phyloP scores from a whole-genome alignment of 2,888 invertebrate species.

The Bombylius major region DNA sequence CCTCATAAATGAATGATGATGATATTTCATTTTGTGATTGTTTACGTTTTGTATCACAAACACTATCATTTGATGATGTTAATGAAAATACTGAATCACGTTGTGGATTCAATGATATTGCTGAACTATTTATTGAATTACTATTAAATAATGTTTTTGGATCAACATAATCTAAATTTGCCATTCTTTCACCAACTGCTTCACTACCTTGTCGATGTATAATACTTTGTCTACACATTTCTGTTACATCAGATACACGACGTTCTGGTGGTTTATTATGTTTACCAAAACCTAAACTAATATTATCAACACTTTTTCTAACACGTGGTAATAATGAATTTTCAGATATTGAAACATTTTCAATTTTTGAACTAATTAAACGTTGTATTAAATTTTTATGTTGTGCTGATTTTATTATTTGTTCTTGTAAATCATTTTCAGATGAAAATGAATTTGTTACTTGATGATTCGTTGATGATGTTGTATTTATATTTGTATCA shows the following conservation, averaged over 20 bases:
- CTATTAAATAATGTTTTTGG: slow-evolving; percentile 52
- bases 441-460: background rate
- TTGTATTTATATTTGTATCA: background rate
- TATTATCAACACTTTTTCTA: slow-evolving; percentile 26
- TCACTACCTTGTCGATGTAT: slow-evolving; percentile 69
- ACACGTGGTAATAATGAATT: slow-evolving; percentile 26
- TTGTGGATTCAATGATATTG: slow-evolving; percentile 22
- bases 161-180: slow-evolving; percentile 75
- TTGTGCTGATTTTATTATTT: slow-evolving; percentile 20
- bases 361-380: slow-evolving; percentile 21
- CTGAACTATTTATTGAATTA: slow-evolving; percentile 20
- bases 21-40: background rate
- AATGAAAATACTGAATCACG: slow-evolving; percentile 35
- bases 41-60: slow-evolving; percentile 24
- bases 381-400: slow-evolving; percentile 26
- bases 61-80: slow-evolving; percentile 35
- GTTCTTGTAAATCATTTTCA: background rate
- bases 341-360: slow-evolving; percentile 26
- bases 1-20: slow-evolving; percentile 60
- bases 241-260: slow-evolving; percentile 31
- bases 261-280: slow-evolving; percentile 29
- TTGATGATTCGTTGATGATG: background rate
- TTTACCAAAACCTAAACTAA: slow-evolving; percentile 23
- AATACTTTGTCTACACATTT: slow-evolving; percentile 31
- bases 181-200: slow-evolving; percentile 74